phyloP scores from a whole-genome alignment of 2,113 vertebrate species.

The Dipodomys stephensi region DNA sequence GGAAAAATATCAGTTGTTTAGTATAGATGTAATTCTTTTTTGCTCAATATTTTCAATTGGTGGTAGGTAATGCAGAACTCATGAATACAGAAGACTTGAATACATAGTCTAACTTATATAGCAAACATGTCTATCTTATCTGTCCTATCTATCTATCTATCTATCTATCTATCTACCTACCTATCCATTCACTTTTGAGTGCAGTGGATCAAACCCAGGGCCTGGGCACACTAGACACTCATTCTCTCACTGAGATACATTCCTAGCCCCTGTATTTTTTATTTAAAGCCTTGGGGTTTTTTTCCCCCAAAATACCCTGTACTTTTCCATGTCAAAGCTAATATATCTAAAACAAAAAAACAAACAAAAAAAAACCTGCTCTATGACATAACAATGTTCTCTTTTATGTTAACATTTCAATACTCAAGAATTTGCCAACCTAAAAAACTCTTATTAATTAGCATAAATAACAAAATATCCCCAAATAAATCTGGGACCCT shows the following conservation, averaged over 20 bases:
- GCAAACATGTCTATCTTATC: neutral
- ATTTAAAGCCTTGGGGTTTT: neutral
- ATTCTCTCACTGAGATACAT: neutral
- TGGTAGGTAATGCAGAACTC: neutral
- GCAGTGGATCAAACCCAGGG: too few species aligned
- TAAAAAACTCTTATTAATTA: neutral
- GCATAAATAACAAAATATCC: slow-evolving; percentile 38
- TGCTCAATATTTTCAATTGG: too few species aligned
- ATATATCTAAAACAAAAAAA: too few species aligned
- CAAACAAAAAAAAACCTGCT: neutral
- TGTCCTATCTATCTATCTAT: neutral
- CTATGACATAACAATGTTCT: neutral
- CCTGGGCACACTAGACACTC: neutral
- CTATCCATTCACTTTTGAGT: neutral
- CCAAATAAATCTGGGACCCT: neutral
- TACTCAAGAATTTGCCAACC: neutral
- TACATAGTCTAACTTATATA: too few species aligned
- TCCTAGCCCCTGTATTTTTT: neutral
- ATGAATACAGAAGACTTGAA: too few species aligned
- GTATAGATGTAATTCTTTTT: too few species aligned
- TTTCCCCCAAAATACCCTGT: neutral
- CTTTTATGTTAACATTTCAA: slow-evolving; percentile 26
- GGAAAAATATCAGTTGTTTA: neutral
- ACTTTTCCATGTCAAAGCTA: neutral
- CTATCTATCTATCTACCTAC: too few species aligned